Percentiles rank a stretch among this genome's conserved stretches.
Conservation (phyloP, 2,888 invertebrate genomes). For the Lumbricus terrestris region DNA sequence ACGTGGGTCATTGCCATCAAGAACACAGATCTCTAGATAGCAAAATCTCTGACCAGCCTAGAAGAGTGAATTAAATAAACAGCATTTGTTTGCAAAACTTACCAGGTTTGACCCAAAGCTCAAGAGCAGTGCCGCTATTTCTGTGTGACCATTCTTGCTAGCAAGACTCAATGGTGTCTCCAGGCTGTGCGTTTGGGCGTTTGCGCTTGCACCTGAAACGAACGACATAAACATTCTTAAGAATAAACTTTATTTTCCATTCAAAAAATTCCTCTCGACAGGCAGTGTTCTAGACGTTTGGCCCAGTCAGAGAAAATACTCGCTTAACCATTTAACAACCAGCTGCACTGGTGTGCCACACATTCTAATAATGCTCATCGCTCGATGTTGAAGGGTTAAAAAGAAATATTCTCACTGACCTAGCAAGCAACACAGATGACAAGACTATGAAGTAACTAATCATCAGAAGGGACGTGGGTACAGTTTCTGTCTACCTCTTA, state of each 20-base stretch:
- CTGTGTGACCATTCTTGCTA: conserved; percentile 97
- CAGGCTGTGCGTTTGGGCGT: background rate
- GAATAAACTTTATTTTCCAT: background rate
- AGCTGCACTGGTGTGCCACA: no score
- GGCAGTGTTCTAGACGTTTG: background rate
- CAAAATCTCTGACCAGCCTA: background rate
- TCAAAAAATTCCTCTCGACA: no score
- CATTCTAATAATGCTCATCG: no score
- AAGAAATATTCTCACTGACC: background rate
- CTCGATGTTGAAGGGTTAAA: no score
- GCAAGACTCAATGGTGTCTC: conserved; percentile 62
- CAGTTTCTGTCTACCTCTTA: no score
- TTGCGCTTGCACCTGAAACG: background rate
- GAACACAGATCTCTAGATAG: no score
- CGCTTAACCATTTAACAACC: no score
- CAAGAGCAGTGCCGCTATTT: conserved; percentile 88
- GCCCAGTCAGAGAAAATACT: no score
- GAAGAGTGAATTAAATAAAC: background rate
- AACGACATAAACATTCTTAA: background rate
- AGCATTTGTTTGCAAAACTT: background rate
- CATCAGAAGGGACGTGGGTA: no score
- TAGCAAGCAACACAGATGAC: background rate
- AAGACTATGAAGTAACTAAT: no score
- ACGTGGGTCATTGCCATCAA: background rate
- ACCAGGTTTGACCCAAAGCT: conserved; percentile 79